Conservation (phyloP, 1,140 invertebrate species). For the Megalopta genalis region DNA sequence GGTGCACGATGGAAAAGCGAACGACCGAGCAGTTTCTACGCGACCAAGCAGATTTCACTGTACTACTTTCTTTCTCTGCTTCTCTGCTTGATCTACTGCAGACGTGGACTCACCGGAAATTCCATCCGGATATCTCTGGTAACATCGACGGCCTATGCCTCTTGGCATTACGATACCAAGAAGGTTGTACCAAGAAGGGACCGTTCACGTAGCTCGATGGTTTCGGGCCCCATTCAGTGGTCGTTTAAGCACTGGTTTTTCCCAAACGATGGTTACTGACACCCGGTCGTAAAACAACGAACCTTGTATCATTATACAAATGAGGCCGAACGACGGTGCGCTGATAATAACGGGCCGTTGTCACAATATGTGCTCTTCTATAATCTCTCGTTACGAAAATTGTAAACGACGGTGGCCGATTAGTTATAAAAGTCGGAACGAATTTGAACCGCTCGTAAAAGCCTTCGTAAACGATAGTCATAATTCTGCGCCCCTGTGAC, state of each 20-base stretch:
- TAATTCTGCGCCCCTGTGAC: not conserved
- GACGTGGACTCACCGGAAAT: constrained; percentile 52
- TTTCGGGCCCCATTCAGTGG: not conserved
- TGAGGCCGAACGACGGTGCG: too few relatives aligned
- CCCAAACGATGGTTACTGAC: constrained; percentile 19
- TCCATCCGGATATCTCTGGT: constrained; percentile 32
- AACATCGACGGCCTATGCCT: constrained; percentile 9
- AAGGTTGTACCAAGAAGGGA: not conserved
- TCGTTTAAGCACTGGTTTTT: constrained; percentile 12
- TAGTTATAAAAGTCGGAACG: not conserved
- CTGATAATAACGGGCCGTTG: not conserved
- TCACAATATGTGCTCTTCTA: not conserved
- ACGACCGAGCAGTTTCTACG: not conserved
- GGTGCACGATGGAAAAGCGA: not conserved
- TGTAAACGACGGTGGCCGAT: not conserved
- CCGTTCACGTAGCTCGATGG: too few relatives aligned
- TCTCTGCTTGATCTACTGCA: not conserved
- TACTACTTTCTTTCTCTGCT: constrained; percentile 53
- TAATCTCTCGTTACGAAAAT: not conserved
- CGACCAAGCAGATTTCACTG: constrained; percentile 31
- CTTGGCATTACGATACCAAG: constrained; percentile 3
- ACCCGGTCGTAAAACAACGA: constrained; percentile 5
- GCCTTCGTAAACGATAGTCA: not conserved
- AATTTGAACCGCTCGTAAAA: not conserved
- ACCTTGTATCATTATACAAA: constrained; percentile 9